These are phyloP conservation scores for Dynastes maya DNA, from an alignment of 2,888 invertebrate genomes.

Conservation along the genomic window DNA sequence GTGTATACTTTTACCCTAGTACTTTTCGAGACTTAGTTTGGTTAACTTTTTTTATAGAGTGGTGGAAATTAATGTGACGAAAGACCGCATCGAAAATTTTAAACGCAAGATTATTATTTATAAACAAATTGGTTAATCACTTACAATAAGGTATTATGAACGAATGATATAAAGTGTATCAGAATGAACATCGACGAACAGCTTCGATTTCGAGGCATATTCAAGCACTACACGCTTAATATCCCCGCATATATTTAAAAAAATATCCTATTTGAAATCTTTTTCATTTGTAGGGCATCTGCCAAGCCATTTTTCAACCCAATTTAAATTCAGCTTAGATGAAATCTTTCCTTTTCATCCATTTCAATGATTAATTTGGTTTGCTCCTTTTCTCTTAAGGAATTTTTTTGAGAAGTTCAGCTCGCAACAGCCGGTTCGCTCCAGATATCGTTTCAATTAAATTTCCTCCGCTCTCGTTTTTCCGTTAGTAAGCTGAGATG, in stretches of 20 bases:
- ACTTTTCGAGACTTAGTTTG: too few relatives aligned
- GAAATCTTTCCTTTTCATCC: conserved; percentile 30
- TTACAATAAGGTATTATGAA: too few relatives aligned
- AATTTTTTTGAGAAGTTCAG: conserved; percentile 35
- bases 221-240: background rate
- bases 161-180: too few relatives aligned
- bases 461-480: conserved; percentile 37
- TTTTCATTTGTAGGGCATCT: background rate
- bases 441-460: conserved; percentile 36
- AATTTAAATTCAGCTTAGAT: conserved; percentile 34
- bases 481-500: conserved; percentile 17
- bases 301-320: conserved; percentile 6
- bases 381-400: conserved; percentile 21
- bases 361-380: conserved; percentile 34
- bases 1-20: too few relatives aligned
- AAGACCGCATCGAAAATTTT: too few relatives aligned
- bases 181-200: too few relatives aligned
- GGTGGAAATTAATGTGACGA: too few relatives aligned
- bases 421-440: conserved; percentile 28
- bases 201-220: too few relatives aligned
- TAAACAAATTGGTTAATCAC: too few relatives aligned
- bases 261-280: background rate
- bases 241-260: background rate
- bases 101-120: too few relatives aligned
- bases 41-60: too few relatives aligned